phyloP scores from a whole-genome alignment of 2,888 invertebrate species.

The Limenitis camilla region DNA sequence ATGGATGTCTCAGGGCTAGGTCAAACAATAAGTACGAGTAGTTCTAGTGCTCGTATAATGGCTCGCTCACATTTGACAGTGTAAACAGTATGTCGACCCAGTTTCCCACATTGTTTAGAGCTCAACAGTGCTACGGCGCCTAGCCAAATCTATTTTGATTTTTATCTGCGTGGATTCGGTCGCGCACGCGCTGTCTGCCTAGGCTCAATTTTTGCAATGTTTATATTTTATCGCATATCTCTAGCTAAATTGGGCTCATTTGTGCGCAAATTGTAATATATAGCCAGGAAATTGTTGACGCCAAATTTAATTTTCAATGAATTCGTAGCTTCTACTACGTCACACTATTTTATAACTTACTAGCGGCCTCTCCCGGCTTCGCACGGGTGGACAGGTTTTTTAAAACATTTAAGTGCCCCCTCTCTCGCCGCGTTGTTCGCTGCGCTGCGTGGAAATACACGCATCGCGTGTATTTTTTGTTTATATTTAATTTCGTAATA shows the following conservation, averaged over 20 bases:
- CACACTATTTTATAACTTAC: too few relatives aligned
- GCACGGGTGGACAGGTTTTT: too few relatives aligned
- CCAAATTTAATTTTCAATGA: slow-evolving; percentile 1
- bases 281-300: neutral
- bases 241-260: neutral
- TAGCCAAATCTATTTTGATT: slow-evolving; percentile 70
- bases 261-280: slow-evolving; percentile 13
- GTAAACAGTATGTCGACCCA: slow-evolving; percentile 67
- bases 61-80: slow-evolving; percentile 20
- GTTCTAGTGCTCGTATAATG: neutral
- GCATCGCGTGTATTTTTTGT: too few relatives aligned
- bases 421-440: too few relatives aligned
- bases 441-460: too few relatives aligned
- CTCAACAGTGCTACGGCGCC: slow-evolving; percentile 50
- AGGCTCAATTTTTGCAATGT: slow-evolving; percentile 42
- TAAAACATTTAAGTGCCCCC: too few relatives aligned
- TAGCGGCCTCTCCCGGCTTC: too few relatives aligned
- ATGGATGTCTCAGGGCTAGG: neutral
- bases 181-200: slow-evolving; percentile 47
- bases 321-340: neutral
- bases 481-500: too few relatives aligned
- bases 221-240: slow-evolving; percentile 10
- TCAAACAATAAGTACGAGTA: neutral
- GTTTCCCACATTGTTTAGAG: slow-evolving; percentile 61
- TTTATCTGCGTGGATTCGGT: slow-evolving; percentile 62